Conservation (phyloP, 2,888 invertebrate species). For the Bellardia bayeri region DNA sequence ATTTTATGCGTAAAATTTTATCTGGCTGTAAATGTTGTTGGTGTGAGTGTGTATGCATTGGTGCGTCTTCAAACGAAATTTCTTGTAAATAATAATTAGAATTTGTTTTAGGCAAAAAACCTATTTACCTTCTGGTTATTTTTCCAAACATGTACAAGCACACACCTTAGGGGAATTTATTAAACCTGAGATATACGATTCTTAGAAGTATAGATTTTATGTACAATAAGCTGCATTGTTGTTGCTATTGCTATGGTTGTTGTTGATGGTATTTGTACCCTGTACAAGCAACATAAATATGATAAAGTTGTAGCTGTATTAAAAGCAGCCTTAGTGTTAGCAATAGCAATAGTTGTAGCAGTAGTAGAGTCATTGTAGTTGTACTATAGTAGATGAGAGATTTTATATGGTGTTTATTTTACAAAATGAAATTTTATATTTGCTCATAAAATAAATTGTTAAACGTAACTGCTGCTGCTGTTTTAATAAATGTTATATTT, state of each 20-base stretch:
- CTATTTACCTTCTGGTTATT: slow-evolving; percentile 44
- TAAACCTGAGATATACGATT: slow-evolving; percentile 37
- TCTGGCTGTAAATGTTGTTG: neutral
- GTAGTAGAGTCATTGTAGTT: neutral
- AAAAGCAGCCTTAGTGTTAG: neutral
- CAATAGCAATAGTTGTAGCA: neutral
- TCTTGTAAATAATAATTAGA: slow-evolving; percentile 66
- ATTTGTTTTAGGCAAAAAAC: slow-evolving; percentile 52
- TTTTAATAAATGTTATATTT: slow-evolving; percentile 53
- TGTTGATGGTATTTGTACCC: slow-evolving; percentile 21
- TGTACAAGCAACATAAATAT: slow-evolving; percentile 24
- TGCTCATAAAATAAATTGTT: slow-evolving; percentile 70
- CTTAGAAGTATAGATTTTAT: slow-evolving; percentile 21
- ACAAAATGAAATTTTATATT: slow-evolving; percentile 70
- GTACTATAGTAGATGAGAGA: slow-evolving; percentile 2
- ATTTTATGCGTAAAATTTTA: neutral
- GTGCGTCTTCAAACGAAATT: slow-evolving; percentile 19
- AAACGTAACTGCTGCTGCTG: slow-evolving; percentile 59
- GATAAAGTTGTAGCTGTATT: neutral
- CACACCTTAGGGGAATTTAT: slow-evolving; percentile 55
- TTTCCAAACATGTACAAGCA: slow-evolving; percentile 6
- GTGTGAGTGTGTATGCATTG: neutral
- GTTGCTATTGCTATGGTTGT: slow-evolving; percentile 7
- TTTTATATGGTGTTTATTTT: slow-evolving; percentile 62
- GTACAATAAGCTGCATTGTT: neutral